Evolutionary conservation across 2,888 invertebrate genomes (phyloP).

Genomic region (Xestia rhomboidea): DNA sequence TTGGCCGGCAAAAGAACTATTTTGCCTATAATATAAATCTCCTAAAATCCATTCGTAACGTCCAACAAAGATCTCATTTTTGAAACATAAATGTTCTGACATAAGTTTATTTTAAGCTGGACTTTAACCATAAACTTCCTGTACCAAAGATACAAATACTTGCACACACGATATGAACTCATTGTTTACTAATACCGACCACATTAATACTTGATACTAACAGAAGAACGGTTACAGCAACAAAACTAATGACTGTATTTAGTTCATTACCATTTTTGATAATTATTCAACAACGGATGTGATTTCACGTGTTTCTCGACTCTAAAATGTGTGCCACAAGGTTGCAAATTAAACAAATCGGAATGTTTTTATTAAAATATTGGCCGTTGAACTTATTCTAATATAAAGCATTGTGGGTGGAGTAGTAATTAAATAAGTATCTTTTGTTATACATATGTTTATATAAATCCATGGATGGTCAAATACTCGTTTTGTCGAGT

Average conservation of each 20-base stretch:
- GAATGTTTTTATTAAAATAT: slow-evolving; percentile 2
- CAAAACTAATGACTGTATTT: slow-evolving; percentile 54
- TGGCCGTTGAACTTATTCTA: slow-evolving; percentile 16
- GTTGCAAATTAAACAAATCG: slow-evolving; percentile 23
- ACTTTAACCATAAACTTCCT: slow-evolving; percentile 1
- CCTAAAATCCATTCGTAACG: background rate
- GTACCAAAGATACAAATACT: slow-evolving; percentile 13
- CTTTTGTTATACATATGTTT: background rate
- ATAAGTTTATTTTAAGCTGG: background rate
- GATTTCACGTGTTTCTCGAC: slow-evolving; percentile 10
- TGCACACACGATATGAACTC: slow-evolving; percentile 19
- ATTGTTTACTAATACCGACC: slow-evolving; percentile 50
- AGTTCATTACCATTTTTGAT: slow-evolving; percentile 62
- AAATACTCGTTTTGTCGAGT: background rate
- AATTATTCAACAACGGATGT: slow-evolving; percentile 20
- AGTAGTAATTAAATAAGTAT: background rate
- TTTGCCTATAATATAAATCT: background rate
- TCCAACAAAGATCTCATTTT: background rate
- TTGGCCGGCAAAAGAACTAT: no score
- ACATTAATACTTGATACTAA: slow-evolving; percentile 33
- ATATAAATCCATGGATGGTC: background rate
- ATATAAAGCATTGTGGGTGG: background rate
- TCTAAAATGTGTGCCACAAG: background rate
- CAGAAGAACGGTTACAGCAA: slow-evolving; percentile 39
- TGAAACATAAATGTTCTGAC: background rate